Base-by-base conservation (phyloP, 2,888 invertebrate genomes). In the Acanthacorydalis orientalis region DNA sequence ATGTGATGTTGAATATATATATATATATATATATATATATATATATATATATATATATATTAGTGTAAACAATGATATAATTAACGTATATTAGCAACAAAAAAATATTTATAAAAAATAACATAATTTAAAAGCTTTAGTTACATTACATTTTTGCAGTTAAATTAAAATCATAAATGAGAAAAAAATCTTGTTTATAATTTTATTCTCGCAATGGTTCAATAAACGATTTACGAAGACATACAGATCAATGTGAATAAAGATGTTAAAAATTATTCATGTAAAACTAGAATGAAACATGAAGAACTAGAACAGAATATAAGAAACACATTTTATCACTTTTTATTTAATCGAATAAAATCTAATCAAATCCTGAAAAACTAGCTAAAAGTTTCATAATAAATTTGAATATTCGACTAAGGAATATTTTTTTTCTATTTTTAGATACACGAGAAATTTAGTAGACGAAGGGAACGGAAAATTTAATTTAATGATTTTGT, bases 401-500 rank as follows among this genome's bases (percentile, higher is more conserved):
- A n/a, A n/a, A n/a, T n/a, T n/a, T n/a, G n/a, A n/a, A n/a, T n/a
- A n/a, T n/a, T n/a, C n/a, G n/a, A n/a, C n/a, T n/a, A n/a, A n/a
- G n/a, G 15, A 14, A 14, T 7, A 16, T 15, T 34, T 45, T 38
- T 2, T 39, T 38, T 45, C 23, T 38, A n/a, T 45, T 45, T 46
- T 46, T 57, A 91, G 88, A 60, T 98, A 98, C 63, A 98, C 97
- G 0, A 70, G 98, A 33, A 98, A 98, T 67, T 70, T 98, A 56
- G 91, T 98, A 1, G 93, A 97, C 60, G 79, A 77, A 50, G 98
- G 97, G 4, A 97, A 98, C 62, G 96, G 92, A 0, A 91, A 89
- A 61, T 98, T 93, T 68, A 98, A 98, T 68, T 70, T 98, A 53
- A 92, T 98, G 83, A 76, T 93, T 31, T 68, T 98, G n/a, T 97